Evolutionary conservation across 2,113 vertebrate species (phyloP), one percentile per base, ranked within the genome.

Genomic region (Cryptotis parvus): DNA sequence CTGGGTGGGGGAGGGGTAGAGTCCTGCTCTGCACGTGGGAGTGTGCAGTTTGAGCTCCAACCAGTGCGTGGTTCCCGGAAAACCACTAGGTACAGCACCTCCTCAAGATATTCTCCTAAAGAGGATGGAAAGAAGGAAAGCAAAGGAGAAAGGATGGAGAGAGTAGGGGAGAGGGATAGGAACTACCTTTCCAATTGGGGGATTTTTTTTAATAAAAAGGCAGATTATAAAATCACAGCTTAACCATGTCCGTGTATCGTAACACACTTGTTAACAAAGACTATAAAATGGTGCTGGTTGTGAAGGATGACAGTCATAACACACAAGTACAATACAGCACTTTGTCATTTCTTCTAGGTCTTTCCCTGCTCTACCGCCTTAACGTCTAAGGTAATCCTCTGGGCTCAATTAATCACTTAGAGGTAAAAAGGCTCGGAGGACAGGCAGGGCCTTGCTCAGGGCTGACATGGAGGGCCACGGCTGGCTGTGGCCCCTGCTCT

Each of bases 401-500:
- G 37, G 61, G 49, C n/a, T n/a, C 14, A 4, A 45, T 26, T 15
- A 41, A 49, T 55, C 66, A 9, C 22, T 9, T 33, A 52, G 22
- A 77, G 7, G 66, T 1, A 29, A 16, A 5, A 12, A 0, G 1
- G 29, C 0, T 26, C 4, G 7, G 45, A 79, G 43, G 37, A 24
- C 1, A 29, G 15, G 63, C 63, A 84, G 43, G 33, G 24, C 29
- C 11, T 18, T 22, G 12, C 27, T 52, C 2, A 4, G 68, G 24
- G 69, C 16, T 22, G 58, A 18, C 35, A 8, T 29, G 63, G 3
- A 43, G 35, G 26, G 18, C 55, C 76, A 35, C 41, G 14, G 0
- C 66, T 2, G 14, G 27, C 15, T 18, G n/a, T 2, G 0, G 37
- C 43, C 26, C 0, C 35, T 6, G 0, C 1, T 3, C 16, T 31